phyloP scores from a whole-genome alignment of 2,888 invertebrate species.

The Cerceris rybyensis region DNA sequence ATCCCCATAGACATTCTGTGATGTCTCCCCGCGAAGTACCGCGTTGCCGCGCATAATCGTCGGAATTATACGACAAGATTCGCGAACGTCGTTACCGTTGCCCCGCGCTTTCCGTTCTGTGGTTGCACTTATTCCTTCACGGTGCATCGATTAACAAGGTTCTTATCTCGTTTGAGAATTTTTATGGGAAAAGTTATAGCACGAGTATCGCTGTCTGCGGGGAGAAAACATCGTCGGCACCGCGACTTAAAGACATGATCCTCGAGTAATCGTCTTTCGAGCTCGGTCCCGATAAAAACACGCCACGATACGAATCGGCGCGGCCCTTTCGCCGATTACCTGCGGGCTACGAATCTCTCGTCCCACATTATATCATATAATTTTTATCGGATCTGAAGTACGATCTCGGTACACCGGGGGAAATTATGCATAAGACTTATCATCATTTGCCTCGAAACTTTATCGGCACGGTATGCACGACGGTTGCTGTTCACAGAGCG shows the following conservation, averaged over 20 bases:
- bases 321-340: conserved; percentile 71
- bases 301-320: conserved; percentile 75
- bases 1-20: no score
- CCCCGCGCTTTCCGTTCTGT: conserved; percentile 56
- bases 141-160: conserved; percentile 71
- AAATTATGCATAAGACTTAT: conserved; percentile 69
- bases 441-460: conserved; percentile 66
- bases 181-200: conserved; percentile 70
- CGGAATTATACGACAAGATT: conserved; percentile 32
- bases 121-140: conserved; percentile 42
- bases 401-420: conserved; percentile 71
- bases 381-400: conserved; percentile 77
- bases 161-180: conserved; percentile 72
- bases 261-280: conserved; percentile 65
- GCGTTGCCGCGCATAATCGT: conserved; percentile 30
- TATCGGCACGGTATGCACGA: conserved; percentile 39
- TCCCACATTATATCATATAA: conserved; percentile 71
- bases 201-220: conserved; percentile 57
- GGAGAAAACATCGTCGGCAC: conserved; percentile 53
- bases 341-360: conserved; percentile 71
- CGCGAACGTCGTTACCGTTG: conserved; percentile 24
- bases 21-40: conserved; percentile 2
- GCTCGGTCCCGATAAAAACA: conserved; percentile 68
- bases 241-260: conserved; percentile 67
- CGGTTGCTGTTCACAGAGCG: not conserved